A percentile compares a stretch with the other conserved stretches of the same genome.
Evolutionary conservation across 2,797 vertebrate species (phyloP).

Genomic region (Myotis daubentonii): DNA sequence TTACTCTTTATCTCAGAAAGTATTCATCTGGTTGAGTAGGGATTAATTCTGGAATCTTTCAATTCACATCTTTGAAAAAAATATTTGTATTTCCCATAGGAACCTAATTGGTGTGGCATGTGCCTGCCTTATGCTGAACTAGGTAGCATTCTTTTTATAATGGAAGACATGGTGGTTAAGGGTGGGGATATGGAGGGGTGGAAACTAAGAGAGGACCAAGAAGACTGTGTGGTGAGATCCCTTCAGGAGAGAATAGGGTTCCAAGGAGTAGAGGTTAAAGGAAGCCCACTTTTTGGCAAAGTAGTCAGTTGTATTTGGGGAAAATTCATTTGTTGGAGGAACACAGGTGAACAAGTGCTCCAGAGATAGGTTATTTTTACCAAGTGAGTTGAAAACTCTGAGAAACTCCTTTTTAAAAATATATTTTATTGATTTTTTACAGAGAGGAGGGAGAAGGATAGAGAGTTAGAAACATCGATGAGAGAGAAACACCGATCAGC

Average conservation of each 20-base stretch:
- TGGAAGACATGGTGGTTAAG: background rate
- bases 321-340: background rate
- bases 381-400: slow-evolving; percentile 7
- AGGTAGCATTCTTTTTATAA: background rate
- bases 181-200: background rate
- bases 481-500: no score
- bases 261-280: background rate
- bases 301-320: background rate
- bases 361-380: background rate
- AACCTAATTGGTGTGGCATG: background rate
- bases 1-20: background rate
- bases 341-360: background rate
- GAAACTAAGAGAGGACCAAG: background rate
- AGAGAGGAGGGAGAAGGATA: no score
- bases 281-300: background rate
- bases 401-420: background rate
- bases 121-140: background rate
- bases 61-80: background rate
- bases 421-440: no score
- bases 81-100: background rate
- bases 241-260: background rate
- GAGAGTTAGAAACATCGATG: no score
- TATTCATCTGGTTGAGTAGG: background rate
- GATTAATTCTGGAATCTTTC: background rate
- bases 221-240: background rate